These are phyloP conservation scores for Phthorimaea operculella DNA, from an alignment of 1,140 invertebrate species.

Conservation along the genomic window DNA sequence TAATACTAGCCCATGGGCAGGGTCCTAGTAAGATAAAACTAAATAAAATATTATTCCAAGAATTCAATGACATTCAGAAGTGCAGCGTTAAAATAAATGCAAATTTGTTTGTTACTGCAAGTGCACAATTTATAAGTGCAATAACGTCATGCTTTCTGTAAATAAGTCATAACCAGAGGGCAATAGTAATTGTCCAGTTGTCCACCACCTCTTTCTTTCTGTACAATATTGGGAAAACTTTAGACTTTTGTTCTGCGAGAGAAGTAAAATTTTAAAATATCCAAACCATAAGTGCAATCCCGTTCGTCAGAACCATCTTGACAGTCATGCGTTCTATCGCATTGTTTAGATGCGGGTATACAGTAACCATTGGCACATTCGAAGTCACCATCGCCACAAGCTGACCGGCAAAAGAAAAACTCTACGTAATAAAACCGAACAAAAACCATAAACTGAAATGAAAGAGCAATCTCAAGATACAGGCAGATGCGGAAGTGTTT, in stretches of 20 bases:
- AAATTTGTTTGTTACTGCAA: not conserved
- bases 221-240: not conserved
- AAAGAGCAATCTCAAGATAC: constrained; percentile 5
- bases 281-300: constrained; percentile 69
- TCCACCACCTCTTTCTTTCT: not conserved
- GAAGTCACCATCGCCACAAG: constrained; percentile 67
- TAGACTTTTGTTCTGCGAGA: not conserved
- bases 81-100: not conserved
- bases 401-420: constrained; percentile 50
- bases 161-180: not conserved
- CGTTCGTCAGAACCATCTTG: constrained; percentile 83
- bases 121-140: not conserved
- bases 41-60: too few species aligned
- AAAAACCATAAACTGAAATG: constrained; percentile 11
- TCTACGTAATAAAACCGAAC: constrained; percentile 6
- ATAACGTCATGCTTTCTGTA: not conserved
- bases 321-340: constrained; percentile 81
- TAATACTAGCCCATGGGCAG: too few species aligned
- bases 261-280: constrained; percentile 17
- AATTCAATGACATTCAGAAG: not conserved
- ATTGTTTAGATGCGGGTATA: constrained; percentile 75
- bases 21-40: too few species aligned
- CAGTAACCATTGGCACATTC: constrained; percentile 75
- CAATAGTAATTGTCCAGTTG: not conserved
- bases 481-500: constrained; percentile 6